Evolutionary conservation across 2,797 vertebrate species (phyloP).

Genomic region (Pangasius larnaudii): DNA sequence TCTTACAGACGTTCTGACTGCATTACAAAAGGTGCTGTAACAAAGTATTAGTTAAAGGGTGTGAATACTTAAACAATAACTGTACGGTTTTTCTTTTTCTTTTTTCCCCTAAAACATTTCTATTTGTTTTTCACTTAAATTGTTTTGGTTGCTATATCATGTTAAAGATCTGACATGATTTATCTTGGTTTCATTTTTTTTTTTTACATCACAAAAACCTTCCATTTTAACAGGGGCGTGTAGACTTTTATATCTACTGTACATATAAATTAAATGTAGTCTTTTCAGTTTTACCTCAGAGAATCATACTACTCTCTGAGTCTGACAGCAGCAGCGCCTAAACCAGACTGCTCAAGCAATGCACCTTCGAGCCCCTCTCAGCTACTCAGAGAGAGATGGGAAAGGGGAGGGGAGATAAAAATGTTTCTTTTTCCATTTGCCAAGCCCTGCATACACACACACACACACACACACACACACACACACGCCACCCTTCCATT

Average conservation of each 20-base stretch:
- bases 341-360: conserved; percentile 35
- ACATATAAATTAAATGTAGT: neutral
- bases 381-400: conserved; percentile 37
- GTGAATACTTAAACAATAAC: neutral
- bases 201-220: neutral
- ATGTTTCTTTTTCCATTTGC: conserved; percentile 35
- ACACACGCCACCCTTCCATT: conserved; percentile 30
- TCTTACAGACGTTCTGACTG: neutral
- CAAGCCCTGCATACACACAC: conserved; percentile 1
- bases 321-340: neutral
- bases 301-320: neutral
- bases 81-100: neutral
- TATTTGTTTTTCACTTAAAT: neutral
- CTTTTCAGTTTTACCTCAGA: neutral
- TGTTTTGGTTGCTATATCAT: neutral
- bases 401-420: conserved; percentile 34
- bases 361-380: conserved; percentile 16
- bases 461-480: neutral
- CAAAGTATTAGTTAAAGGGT: neutral
- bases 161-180: neutral
- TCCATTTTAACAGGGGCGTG: neutral
- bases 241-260: neutral
- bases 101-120: neutral
- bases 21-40: neutral
- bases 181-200: neutral